Evolutionary conservation across 2,888 invertebrate species (phyloP).

Genomic region (Lasioglossum morio): DNA sequence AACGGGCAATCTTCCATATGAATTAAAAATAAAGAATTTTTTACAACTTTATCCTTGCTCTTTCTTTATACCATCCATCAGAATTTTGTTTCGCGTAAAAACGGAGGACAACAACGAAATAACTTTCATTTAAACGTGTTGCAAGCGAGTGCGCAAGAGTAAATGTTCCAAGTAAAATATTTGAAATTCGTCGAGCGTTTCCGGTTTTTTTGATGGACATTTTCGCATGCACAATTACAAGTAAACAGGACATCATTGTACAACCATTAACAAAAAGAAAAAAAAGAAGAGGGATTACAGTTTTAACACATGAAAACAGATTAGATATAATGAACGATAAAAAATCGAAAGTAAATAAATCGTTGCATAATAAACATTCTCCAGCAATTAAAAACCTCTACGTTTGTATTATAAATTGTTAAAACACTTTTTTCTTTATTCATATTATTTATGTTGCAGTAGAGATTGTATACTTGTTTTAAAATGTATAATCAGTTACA

Average conservation of each 20-base stretch:
- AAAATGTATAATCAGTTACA: conserved; percentile 37
- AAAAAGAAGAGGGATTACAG: not conserved
- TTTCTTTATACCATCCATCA: not conserved
- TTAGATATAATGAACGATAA: not conserved
- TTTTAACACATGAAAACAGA: not conserved
- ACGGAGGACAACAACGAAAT: not conserved
- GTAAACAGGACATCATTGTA: not conserved
- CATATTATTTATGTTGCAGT: conserved; percentile 35
- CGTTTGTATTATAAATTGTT: conserved; percentile 26
- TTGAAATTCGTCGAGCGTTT: not conserved
- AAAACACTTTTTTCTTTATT: conserved; percentile 44
- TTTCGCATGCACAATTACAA: not conserved
- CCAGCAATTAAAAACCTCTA: conserved; percentile 15
- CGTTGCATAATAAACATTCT: not conserved
- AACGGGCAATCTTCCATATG: conserved; percentile 41
- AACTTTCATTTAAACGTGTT: not conserved
- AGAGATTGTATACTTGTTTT: conserved; percentile 25
- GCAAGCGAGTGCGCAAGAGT: not conserved
- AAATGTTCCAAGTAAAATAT: not conserved
- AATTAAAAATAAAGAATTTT: conserved; percentile 55
- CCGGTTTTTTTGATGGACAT: not conserved
- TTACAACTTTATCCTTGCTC: conserved; percentile 31
- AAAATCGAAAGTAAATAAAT: not conserved
- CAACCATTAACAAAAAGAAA: not conserved
- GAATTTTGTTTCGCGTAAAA: too few relatives aligned